phyloP scores from a whole-genome alignment of 2,113 vertebrate species.

The Ctenomys sociabilis region DNA sequence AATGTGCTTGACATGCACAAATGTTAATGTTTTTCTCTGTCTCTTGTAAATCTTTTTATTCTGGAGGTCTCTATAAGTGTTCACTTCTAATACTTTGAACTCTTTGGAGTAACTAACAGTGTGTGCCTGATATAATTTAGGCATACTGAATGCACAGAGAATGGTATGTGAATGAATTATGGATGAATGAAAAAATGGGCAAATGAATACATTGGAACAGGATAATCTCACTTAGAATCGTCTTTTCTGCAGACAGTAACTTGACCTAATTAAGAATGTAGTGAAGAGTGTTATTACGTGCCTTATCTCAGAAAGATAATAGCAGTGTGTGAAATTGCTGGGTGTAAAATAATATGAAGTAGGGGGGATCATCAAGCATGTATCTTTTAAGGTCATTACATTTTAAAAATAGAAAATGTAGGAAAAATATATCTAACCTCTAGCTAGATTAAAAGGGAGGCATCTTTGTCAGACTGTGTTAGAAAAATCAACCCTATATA shows the following conservation, averaged over 20 bases:
- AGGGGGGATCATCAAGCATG: no score
- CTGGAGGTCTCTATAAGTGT: neutral
- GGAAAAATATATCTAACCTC: neutral
- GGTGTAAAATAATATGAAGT: neutral
- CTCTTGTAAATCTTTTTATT: neutral
- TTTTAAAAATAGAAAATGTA: neutral
- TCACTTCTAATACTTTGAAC: neutral
- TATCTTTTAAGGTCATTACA: neutral
- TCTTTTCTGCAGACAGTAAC: neutral
- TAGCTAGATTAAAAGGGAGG: neutral
- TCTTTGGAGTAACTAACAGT: neutral
- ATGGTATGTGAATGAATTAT: neutral
- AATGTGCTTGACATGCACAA: no score
- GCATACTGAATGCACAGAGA: neutral
- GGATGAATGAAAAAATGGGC: neutral
- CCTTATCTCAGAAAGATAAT: neutral
- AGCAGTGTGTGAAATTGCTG: neutral
- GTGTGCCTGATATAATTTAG: neutral
- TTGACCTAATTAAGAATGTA: neutral
- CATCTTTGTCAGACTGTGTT: neutral
- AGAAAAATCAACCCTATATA: no score
- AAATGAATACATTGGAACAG: neutral
- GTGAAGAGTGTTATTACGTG: neutral
- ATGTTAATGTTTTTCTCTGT: neutral
- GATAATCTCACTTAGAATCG: neutral